A percentile compares a stretch with the other conserved stretches of the same genome.
Conservation (phyloP, 2,113 vertebrate species). For the Phyllostomus discolor region DNA sequence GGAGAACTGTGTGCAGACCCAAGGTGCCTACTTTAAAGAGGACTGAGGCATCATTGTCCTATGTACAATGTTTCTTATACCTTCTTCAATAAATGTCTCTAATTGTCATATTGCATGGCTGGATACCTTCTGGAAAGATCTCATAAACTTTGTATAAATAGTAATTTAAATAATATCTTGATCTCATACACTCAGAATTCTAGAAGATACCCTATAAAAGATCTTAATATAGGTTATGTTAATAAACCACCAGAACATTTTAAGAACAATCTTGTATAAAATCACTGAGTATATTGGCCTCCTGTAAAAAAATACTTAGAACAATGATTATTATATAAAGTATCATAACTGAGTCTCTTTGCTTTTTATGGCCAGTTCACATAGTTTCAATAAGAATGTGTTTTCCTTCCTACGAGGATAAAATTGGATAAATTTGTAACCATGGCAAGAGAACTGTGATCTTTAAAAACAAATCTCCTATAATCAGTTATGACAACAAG, state of each 20-base stretch:
- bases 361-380: not conserved
- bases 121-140: no score
- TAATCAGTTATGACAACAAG: not conserved
- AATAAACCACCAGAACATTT: not conserved
- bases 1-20: no score
- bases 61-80: no score
- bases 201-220: not conserved
- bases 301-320: not conserved
- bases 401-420: slow-evolving; percentile 11
- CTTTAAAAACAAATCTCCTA: slow-evolving; percentile 8
- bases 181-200: slow-evolving; percentile 15
- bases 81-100: no score
- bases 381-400: not conserved
- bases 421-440: slow-evolving; percentile 35
- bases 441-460: not conserved
- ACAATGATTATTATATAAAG: not conserved
- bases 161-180: not conserved
- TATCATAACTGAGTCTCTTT: not conserved
- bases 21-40: no score
- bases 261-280: not conserved
- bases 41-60: no score
- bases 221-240: not conserved
- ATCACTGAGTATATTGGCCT: not conserved
- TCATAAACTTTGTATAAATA: not conserved
- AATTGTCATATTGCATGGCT: no score